phyloP scores from a whole-genome alignment of 2,888 invertebrate genomes.

The Cryptocheilus praepositus region DNA sequence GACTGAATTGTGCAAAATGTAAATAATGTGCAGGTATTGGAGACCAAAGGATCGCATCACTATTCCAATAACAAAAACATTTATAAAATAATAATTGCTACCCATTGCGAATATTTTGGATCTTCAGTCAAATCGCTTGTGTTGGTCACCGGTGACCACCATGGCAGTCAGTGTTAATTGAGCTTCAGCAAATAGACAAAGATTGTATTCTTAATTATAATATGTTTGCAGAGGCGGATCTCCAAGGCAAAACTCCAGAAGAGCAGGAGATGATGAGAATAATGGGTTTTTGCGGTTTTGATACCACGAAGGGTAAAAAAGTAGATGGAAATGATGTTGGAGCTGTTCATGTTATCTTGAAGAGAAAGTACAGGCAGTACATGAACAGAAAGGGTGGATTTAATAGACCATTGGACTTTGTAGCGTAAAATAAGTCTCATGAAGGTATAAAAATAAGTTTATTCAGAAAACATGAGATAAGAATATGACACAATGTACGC shows the following conservation, averaged over 20 bases:
- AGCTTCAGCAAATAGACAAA: background rate
- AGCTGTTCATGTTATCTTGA: constrained; percentile 96
- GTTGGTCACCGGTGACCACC: too few species aligned
- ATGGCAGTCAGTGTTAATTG: constrained; percentile 15
- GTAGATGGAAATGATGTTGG: constrained; percentile 95
- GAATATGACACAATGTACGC: too few species aligned
- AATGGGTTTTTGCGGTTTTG: constrained; percentile 98
- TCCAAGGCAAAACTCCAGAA: constrained; percentile 92
- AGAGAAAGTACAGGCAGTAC: constrained; percentile 98
- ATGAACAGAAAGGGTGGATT: constrained; percentile 99
- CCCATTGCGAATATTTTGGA: too few species aligned
- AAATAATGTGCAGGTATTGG: too few species aligned
- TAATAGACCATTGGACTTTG: constrained; percentile 97
- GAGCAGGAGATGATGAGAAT: constrained; percentile 96
- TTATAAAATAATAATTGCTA: too few species aligned
- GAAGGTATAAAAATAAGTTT: too few species aligned
- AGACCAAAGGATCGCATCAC: too few species aligned
- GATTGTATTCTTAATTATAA: constrained; percentile 4
- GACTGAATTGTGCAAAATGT: too few species aligned
- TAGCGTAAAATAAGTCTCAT: constrained; percentile 79
- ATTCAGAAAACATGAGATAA: too few species aligned
- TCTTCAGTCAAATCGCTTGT: too few species aligned
- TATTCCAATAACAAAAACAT: too few species aligned
- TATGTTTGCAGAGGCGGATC: constrained; percentile 83
- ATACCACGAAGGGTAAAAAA: constrained; percentile 96